Conservation (phyloP, 1,140 invertebrate genomes). For the Drosophila lowei region DNA sequence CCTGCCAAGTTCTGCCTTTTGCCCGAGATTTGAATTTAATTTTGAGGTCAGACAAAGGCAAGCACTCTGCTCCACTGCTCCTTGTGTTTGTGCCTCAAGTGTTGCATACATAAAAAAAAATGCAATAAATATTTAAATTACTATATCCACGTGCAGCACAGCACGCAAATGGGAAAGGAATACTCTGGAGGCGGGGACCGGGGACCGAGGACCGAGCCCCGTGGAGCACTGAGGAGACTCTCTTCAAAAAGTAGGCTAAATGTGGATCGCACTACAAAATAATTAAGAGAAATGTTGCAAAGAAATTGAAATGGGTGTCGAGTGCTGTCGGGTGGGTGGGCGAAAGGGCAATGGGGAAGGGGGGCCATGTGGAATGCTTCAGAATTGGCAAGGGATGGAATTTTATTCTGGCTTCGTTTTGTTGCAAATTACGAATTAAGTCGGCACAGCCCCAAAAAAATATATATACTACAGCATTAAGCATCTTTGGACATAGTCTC, state of each 20-base stretch:
- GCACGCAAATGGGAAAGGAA: slow-evolving; percentile 63
- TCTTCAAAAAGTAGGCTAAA: slow-evolving; percentile 67
- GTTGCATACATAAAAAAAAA: slow-evolving; percentile 68
- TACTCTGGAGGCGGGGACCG: slow-evolving; percentile 9
- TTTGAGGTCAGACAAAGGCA: slow-evolving; percentile 69
- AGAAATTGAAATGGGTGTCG: slow-evolving; percentile 38
- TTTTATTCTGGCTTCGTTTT: not conserved
- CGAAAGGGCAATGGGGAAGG: too few relatives aligned
- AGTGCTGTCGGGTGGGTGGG: not conserved
- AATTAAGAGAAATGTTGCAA: slow-evolving; percentile 59
- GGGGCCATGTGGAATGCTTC: not conserved
- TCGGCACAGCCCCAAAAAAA: not conserved
- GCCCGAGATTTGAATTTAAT: slow-evolving; percentile 80
- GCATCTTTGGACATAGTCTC: too few relatives aligned
- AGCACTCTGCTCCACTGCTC: slow-evolving; percentile 11
- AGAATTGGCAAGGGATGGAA: slow-evolving; percentile 30
- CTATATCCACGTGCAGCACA: slow-evolving; percentile 71
- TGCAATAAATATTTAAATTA: slow-evolving; percentile 80
- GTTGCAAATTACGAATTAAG: not conserved
- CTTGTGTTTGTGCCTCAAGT: slow-evolving; percentile 53
- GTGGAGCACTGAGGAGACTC: slow-evolving; percentile 6
- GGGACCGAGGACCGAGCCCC: slow-evolving; percentile 10
- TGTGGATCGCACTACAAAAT: slow-evolving; percentile 61
- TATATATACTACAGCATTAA: too few relatives aligned
- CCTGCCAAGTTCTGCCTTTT: slow-evolving; percentile 62